Base-by-base conservation (phyloP, 1,140 invertebrate species). In the Archivesica marissinica region DNA sequence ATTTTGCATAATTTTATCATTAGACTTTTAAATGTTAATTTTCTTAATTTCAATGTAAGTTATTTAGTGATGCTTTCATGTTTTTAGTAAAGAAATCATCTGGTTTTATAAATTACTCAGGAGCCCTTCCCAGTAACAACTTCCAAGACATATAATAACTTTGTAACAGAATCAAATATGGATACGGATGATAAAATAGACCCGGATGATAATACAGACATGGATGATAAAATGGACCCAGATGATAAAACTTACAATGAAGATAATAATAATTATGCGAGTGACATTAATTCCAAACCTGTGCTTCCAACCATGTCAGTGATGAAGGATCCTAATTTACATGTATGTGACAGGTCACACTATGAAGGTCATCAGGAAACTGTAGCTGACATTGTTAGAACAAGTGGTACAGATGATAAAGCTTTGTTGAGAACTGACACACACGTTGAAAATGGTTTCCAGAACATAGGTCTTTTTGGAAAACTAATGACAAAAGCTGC, bases 21-120 rank as follows among this genome's bases (percentile, higher is more conserved):
- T n/a, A n/a, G n/a, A n/a, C n/a, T n/a, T n/a, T n/a, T n/a, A n/a
- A n/a, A n/a, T 54, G n/a, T 54, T 1, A 25, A n/a, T n/a, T 20
- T 54, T 15, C 23, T 64, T 25, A 25, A 64, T 64, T 64, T 23
- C 23, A 64, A 33, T 64, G 33, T 64, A 64, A 56, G 23, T n/a
- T 4, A n/a, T 15, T 56, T 6, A n/a, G 23, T 6, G 23, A 7
- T 56, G 52, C 7, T 56, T 56, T 33, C 59, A 64, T 30, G 7
- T 15, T 11, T 50, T 50, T 50, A 11, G 23, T 33, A n/a, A 44
- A 23, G 28, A 28, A 44, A 47, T 30, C 28, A 30, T 72, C 68
- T 72, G 68, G 39, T 47, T 50, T 72, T 72, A n/a, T n/a, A n/a
- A n/a, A n/a, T n/a, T n/a, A 72, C 41, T 20, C 74, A 76, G 74